Conservation (phyloP, 2,888 invertebrate genomes). For the Cyclophora punctaria region DNA sequence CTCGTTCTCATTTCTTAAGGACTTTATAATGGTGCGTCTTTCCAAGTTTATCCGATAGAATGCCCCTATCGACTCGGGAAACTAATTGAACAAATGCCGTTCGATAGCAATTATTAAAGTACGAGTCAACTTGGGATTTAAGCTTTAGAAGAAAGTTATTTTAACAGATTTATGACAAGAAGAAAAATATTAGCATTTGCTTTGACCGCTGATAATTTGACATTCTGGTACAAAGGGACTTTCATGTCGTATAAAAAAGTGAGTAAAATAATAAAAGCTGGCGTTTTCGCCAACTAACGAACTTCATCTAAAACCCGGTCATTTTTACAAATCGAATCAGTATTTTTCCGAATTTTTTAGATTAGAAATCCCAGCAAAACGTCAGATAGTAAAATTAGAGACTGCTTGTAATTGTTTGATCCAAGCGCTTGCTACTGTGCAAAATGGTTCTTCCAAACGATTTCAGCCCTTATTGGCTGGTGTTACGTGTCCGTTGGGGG, state of each 20-base stretch:
- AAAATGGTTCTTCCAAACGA: conserved; percentile 1
- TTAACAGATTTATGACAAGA: too few species aligned
- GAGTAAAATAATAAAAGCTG: too few species aligned
- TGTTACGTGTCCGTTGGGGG: conserved; percentile 11
- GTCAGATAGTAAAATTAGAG: conserved; percentile 54
- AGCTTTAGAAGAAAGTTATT: too few species aligned
- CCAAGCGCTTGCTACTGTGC: conserved; percentile 27
- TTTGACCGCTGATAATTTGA: too few species aligned
- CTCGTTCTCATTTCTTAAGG: conserved; percentile 34
- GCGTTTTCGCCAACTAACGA: conserved; percentile 23
- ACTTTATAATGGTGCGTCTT: conserved; percentile 42
- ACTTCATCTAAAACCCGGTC: conserved; percentile 26
- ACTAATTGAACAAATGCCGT: conserved; percentile 45
- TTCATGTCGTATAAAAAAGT: too few species aligned
- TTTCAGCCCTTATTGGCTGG: conserved; percentile 11
- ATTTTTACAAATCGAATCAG: conserved; percentile 43
- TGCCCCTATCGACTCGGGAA: conserved; percentile 25
- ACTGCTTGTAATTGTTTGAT: conserved; percentile 49
- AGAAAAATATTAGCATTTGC: too few species aligned
- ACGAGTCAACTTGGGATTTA: conserved; percentile 25
- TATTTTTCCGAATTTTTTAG: conserved; percentile 38
- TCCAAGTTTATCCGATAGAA: conserved; percentile 33
- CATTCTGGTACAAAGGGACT: too few species aligned
- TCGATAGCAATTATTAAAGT: conserved; percentile 27
- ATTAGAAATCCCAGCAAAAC: conserved; percentile 30